Base-by-base conservation (phyloP, 2,113 vertebrate genomes). In the Panurus biarmicus region DNA sequence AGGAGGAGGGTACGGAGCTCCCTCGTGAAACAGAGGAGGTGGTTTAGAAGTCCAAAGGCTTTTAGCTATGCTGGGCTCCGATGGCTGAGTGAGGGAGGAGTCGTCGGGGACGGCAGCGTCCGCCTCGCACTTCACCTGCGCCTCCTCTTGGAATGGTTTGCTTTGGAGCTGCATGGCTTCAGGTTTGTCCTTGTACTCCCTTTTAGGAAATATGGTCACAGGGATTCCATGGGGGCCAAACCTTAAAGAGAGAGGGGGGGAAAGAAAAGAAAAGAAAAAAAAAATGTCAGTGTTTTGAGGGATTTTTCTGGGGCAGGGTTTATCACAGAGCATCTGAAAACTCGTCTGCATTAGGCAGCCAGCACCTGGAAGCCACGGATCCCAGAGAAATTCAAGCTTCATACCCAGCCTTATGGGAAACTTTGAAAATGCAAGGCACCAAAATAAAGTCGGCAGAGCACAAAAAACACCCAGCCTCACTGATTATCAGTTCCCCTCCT, bases 211-310 rank as follows among this genome's bases (percentile, higher is more conserved):
- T 96, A 99, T 97, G 16, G 99, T 99, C 97, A 99, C 98, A 92
- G 99, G 99, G 94, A 99, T 99, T 85, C 99, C 99, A 80, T 99
- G 99, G 33, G 99, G 99, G 95, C 99, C 99, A 85, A 99, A 99
- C 98, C 99, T 99, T 96, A 82, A 95, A 90, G 74, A 97, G 79
- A 96, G 29, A 80, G 26, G 67, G 26, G 13, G n/a, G n/a, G n/a
- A n/a, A n/a, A n/a, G n/a, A n/a, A n/a, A n/a, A n/a, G n/a, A n/a
- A n/a, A n/a, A n/a, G n/a, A 10, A 89, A 53, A 95, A 58, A 86
- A 61, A 94, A 51, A 78, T 25, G 23, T 91, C 92, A 86, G 24
- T 6, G 25, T 84, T 87, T 87, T 33, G 26, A 66, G 66, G 40
- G 14, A 60, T n/a, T 6, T 81, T 44, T 56, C 7, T 42, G 40